Conservation (phyloP, 2,888 invertebrate genomes). For the Hymenopus coronatus region DNA sequence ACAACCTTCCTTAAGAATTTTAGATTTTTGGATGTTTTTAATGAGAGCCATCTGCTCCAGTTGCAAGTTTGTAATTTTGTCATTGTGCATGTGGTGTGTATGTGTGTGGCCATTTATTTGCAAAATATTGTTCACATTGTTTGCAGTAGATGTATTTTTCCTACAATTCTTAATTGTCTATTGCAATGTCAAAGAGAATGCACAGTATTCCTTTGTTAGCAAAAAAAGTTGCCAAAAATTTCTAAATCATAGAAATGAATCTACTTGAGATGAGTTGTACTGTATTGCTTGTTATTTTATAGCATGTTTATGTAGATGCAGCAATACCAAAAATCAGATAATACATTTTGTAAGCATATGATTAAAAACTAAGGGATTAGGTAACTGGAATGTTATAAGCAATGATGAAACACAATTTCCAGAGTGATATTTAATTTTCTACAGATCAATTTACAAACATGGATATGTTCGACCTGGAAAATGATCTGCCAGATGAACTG, state of each 20-base stretch:
- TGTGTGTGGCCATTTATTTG: neutral
- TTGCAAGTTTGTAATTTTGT: too few relatives aligned
- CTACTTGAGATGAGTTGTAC: too few relatives aligned
- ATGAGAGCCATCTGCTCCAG: too few relatives aligned
- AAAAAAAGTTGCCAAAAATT: too few relatives aligned
- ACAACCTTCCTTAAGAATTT: too few relatives aligned
- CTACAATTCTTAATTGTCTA: neutral
- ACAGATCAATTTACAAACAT: conserved; percentile 72
- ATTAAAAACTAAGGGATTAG: neutral
- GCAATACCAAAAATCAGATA: neutral
- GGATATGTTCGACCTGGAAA: conserved; percentile 86
- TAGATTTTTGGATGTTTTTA: too few relatives aligned
- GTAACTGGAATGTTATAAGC: neutral
- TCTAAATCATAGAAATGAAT: too few relatives aligned
- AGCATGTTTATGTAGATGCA: too few relatives aligned
- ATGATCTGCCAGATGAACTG: conserved; percentile 88
- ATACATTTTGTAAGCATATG: neutral
- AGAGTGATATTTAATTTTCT: neutral
- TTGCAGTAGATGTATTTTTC: neutral
- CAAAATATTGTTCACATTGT: neutral
- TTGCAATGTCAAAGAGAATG: neutral
- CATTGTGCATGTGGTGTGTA: neutral
- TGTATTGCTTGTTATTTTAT: too few relatives aligned
- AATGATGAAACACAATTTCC: neutral
- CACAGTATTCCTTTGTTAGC: too few relatives aligned